Evolutionary conservation across 1,140 invertebrate genomes (phyloP), one percentile per base, ranked within the genome.

Genomic region (Bombus affinis): DNA sequence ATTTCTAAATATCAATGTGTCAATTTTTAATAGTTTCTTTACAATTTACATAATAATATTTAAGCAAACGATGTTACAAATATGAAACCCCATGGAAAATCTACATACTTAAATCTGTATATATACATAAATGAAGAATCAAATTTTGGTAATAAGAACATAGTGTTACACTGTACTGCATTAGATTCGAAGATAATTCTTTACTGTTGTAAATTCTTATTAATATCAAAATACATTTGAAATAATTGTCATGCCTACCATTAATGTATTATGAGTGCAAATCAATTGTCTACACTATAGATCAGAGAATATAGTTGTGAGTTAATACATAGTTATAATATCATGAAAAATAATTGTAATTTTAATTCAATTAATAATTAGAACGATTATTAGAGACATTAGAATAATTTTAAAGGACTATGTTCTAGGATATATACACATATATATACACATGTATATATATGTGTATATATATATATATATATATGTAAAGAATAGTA

Each of bases 401-500:
- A 59, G 78, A 81, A 0, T 81, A 87, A 81, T 66, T 80, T 75
- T 74, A 85, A 88, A 80, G 47, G 83, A 90, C 74, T 83, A 32
- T 88, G 90, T 93, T 90, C 72, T 92, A 92, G 92, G 81, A 86
- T 89, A 88, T 47, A 47, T 47, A 47, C 15, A 15, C 81, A 87
- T 90, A 47, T 47, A 47, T 81, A 87, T 0, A 13, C 0, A 3
- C 12, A 13, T 0, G 0, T 44, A 0, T 44, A 13, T 44, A 15
- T 44, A 15, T 42, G 0, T 5, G 0, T 18, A 1, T 15, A 47
- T 15, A 47, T 15, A 15, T 47, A 6, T 47, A 18, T 47, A 18
- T 18, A 53, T 53, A 22, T 83, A 87, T 90, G 86, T 86, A 91
- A 93, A 91, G 84, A 90, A 94, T 93, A 94, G 93, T 94, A 92